Percentiles rank a stretch among this genome's conserved stretches.
These are phyloP conservation scores for Catajapyx aquilonaris DNA, from an alignment of 1,140 invertebrate genomes.

Conservation along the genomic window DNA sequence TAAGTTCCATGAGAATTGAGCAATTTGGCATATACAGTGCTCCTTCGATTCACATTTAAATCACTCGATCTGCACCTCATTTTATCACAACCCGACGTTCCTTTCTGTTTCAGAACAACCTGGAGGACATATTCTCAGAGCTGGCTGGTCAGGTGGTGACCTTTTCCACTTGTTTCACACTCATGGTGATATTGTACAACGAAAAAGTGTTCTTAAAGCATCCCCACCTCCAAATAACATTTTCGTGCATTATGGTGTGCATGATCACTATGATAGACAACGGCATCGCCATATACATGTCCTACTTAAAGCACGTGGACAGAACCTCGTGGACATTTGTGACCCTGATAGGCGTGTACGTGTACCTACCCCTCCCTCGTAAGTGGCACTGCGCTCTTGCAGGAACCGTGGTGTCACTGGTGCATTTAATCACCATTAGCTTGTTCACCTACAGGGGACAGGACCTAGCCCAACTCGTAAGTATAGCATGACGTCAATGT, in stretches of 20 bases:
- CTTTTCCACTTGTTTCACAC: not conserved
- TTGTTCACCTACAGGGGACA: constrained; percentile 36
- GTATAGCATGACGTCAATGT: constrained; percentile 4
- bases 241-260: constrained; percentile 12
- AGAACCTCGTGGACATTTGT: constrained; percentile 45
- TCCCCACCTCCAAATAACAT: constrained; percentile 16
- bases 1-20: constrained; percentile 16
- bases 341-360: constrained; percentile 46
- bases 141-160: not conserved
- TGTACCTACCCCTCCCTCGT: constrained; percentile 50
- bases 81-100: not conserved
- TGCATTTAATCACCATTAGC: constrained; percentile 35
- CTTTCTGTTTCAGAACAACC: constrained; percentile 4
- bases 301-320: constrained; percentile 6
- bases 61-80: not conserved
- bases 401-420: constrained; percentile 34
- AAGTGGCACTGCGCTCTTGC: constrained; percentile 40
- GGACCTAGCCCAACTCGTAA: constrained; percentile 3
- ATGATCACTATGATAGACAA: constrained; percentile 15
- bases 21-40: not conserved
- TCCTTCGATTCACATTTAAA: not conserved
- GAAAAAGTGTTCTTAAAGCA: constrained; percentile 16
- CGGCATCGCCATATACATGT: constrained; percentile 12
- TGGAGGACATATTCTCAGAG: not conserved
- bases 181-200: constrained; percentile 8